Percentiles rank a stretch among this genome's conserved stretches.
Evolutionary conservation across 2,797 vertebrate genomes (phyloP).

Genomic region (Odontamblyopus rebecca): DNA sequence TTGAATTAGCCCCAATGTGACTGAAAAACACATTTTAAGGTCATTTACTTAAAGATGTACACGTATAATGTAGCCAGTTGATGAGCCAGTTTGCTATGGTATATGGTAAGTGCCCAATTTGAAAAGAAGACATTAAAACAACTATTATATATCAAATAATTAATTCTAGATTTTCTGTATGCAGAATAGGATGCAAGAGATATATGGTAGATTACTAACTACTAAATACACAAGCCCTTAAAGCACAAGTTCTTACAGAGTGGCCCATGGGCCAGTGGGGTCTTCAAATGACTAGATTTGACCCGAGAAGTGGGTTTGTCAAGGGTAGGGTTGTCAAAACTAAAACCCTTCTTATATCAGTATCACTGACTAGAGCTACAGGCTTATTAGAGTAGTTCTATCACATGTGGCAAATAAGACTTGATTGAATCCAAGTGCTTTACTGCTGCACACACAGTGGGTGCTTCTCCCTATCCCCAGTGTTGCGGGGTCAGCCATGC

Average conservation of each 20-base stretch:
- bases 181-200: too few species aligned
- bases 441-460: slow-evolving; percentile 37
- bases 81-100: too few species aligned
- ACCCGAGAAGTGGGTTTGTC: too few species aligned
- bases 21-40: neutral
- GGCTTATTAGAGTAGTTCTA: slow-evolving; percentile 41
- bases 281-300: too few species aligned
- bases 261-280: too few species aligned
- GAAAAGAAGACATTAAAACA: too few species aligned
- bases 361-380: slow-evolving; percentile 35
- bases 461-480: slow-evolving; percentile 51
- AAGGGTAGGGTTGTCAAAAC: neutral
- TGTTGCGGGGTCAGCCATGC: slow-evolving; percentile 72
- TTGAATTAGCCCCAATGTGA: neutral
- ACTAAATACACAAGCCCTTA: too few species aligned
- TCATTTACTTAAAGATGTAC: neutral
- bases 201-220: too few species aligned
- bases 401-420: slow-evolving; percentile 44
- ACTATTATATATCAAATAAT: too few species aligned
- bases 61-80: neutral
- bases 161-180: too few species aligned
- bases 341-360: neutral
- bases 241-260: too few species aligned
- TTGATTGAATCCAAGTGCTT: slow-evolving; percentile 56
- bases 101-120: too few species aligned